Conservation (phyloP, 1,140 invertebrate genomes). For the Cydia strobilella region DNA sequence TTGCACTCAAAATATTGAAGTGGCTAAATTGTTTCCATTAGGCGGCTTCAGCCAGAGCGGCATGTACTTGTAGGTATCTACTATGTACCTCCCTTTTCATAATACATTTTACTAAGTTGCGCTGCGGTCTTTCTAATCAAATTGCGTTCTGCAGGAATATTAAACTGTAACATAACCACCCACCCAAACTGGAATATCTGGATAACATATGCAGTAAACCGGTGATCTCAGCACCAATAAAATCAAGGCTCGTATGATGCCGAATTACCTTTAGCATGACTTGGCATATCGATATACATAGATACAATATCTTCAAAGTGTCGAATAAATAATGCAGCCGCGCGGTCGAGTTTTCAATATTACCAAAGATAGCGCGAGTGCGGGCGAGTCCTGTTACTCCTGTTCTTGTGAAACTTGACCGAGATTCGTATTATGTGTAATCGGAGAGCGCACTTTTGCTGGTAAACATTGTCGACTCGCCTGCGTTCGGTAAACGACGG, state of each 20-base stretch:
- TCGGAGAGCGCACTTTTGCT: too few relatives aligned
- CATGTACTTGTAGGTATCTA: too few relatives aligned
- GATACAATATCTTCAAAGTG: background rate
- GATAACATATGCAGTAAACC: background rate
- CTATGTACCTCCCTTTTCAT: too few relatives aligned
- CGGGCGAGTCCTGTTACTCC: too few relatives aligned
- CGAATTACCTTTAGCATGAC: background rate
- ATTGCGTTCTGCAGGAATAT: background rate
- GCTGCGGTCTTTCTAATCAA: background rate
- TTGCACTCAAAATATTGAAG: too few relatives aligned
- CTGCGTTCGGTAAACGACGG: background rate
- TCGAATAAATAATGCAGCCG: slow-evolving; percentile 3
- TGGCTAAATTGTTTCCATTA: too few relatives aligned
- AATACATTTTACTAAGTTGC: background rate
- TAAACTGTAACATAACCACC: background rate
- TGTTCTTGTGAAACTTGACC: too few relatives aligned
- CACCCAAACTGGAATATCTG: slow-evolving; percentile 1
- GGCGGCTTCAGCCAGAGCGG: too few relatives aligned
- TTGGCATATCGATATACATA: background rate
- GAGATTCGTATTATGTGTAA: too few relatives aligned
- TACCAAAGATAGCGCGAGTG: too few relatives aligned
- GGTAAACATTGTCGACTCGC: too few relatives aligned
- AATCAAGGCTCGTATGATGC: background rate
- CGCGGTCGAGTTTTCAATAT: too few relatives aligned
- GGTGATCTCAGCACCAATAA: background rate